These are phyloP conservation scores for Paramormyrops hopkinsi DNA, from an alignment of 2,797 vertebrate species.

Conservation along the genomic window DNA sequence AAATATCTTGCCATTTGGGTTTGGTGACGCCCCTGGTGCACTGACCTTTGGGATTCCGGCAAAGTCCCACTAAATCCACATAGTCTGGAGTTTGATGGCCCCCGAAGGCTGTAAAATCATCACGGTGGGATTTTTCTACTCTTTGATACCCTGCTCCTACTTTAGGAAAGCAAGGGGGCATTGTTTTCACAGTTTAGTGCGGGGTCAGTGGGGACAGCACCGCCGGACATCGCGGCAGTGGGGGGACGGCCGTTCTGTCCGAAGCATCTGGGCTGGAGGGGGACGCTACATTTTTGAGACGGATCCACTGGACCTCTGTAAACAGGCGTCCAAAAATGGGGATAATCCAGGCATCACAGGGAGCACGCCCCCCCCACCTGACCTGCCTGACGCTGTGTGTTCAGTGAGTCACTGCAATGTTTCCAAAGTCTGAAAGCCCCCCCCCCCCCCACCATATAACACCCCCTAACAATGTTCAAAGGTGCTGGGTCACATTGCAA, in stretches of 20 bases:
- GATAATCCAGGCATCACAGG: slow-evolving; percentile 26
- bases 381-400: slow-evolving; percentile 18
- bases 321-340: slow-evolving; percentile 19
- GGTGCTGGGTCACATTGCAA: slow-evolving; percentile 32
- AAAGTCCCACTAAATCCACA: slow-evolving; percentile 5
- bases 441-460: background rate
- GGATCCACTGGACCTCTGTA: background rate
- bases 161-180: background rate
- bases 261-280: background rate
- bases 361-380: slow-evolving; percentile 17
- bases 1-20: slow-evolving; percentile 6
- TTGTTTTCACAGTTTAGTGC: background rate
- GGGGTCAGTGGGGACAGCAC: background rate
- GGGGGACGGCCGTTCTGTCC: background rate
- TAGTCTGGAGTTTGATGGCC: slow-evolving; percentile 5
- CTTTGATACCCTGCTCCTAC: background rate
- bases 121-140: background rate
- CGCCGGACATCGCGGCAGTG: background rate
- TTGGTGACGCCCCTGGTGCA: background rate
- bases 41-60: background rate
- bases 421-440: background rate
- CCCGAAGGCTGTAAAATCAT: background rate
- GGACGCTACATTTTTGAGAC: background rate
- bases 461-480: background rate
- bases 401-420: slow-evolving; percentile 7